Conservation (phyloP, 53 echinoderm and acorn worm genomes). For the Apostichopus leukothele region DNA sequence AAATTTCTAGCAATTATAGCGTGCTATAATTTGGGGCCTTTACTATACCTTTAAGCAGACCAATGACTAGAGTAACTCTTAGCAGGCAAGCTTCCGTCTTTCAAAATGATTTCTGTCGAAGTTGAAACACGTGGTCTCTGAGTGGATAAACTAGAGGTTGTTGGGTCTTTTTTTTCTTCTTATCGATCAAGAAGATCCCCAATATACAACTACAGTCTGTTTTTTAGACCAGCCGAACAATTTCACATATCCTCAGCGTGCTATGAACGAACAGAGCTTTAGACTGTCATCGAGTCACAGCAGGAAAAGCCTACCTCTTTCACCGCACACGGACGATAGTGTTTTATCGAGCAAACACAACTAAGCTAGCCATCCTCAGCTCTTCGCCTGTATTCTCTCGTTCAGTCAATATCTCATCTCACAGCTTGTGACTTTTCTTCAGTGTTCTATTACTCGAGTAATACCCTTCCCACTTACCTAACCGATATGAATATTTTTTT, state of each 20-base stretch:
- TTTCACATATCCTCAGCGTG: conserved; percentile 36
- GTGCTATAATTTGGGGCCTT: too few relatives aligned
- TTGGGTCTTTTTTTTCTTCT: too few relatives aligned
- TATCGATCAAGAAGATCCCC: too few relatives aligned
- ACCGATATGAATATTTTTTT: conserved; percentile 2
- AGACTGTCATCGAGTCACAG: conserved; percentile 32
- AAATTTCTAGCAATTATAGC: too few relatives aligned
- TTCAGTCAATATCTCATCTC: neutral
- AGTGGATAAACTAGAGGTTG: too few relatives aligned
- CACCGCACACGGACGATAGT: conserved; percentile 40
- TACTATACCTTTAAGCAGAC: too few relatives aligned
- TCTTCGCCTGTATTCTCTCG: neutral
- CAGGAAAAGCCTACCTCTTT: conserved; percentile 15
- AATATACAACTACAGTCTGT: neutral
- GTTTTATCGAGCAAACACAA: conserved; percentile 42
- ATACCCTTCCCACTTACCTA: conserved; percentile 8
- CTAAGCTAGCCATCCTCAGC: neutral
- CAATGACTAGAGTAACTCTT: too few relatives aligned
- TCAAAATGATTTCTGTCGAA: too few relatives aligned
- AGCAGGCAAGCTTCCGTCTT: too few relatives aligned
- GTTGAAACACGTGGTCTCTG: too few relatives aligned
- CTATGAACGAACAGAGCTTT: conserved; percentile 15
- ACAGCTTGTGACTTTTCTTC: conserved; percentile 19
- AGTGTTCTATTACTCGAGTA: conserved; percentile 23
- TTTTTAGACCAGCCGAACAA: conserved; percentile 17